Conservation (phyloP, 1,140 invertebrate genomes). For the Saccostrea cuccullata region DNA sequence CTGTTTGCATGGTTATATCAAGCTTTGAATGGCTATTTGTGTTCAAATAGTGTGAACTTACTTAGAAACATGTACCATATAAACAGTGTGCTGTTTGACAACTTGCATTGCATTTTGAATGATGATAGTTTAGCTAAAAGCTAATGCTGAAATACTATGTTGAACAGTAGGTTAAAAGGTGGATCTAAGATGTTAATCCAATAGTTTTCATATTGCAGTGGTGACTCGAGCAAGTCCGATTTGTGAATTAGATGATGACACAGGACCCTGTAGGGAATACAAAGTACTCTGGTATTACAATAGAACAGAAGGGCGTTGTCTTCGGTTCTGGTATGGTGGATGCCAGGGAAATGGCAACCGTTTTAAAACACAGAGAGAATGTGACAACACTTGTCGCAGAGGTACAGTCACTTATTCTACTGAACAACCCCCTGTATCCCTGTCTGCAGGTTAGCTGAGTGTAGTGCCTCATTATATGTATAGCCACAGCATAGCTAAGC, state of each 20-base stretch:
- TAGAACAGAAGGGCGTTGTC: constrained; percentile 86
- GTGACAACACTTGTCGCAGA: constrained; percentile 75
- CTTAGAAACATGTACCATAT: neutral
- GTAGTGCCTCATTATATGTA: neutral
- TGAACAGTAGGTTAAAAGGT: neutral
- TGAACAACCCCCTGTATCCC: constrained; percentile 6
- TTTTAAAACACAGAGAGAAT: constrained; percentile 91
- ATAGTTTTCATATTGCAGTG: constrained; percentile 11
- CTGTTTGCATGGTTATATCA: neutral
- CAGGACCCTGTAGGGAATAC: constrained; percentile 88
- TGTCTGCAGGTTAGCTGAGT: neutral
- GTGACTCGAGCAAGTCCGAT: neutral
- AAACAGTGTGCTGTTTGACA: neutral
- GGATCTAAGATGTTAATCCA: constrained; percentile 15
- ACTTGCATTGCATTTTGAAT: constrained; percentile 13
- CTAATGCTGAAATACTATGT: neutral
- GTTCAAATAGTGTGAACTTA: neutral
- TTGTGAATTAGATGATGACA: neutral
- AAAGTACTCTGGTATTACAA: constrained; percentile 89
- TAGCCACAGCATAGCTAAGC: constrained; percentile 5
- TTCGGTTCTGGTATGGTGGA: constrained; percentile 96
- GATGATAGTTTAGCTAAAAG: neutral
- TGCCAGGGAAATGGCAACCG: constrained; percentile 87
- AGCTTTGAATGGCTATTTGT: constrained; percentile 5
- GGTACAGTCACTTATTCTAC: neutral